phyloP scores from a whole-genome alignment of 2,113 vertebrate genomes.

The Nibea coibor region DNA sequence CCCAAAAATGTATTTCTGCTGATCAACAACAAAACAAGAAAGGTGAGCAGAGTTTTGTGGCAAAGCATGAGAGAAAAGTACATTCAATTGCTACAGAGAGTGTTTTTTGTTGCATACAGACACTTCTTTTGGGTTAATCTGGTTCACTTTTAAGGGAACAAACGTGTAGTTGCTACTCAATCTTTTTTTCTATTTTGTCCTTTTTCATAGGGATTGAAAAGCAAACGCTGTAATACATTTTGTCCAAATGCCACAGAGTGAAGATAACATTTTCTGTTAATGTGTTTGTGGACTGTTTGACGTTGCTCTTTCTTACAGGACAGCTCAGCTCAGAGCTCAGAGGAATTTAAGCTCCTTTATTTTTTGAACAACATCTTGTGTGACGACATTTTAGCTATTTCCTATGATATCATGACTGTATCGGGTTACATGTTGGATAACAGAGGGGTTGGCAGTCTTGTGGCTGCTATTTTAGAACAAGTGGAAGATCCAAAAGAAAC shows the following conservation, averaged over 20 bases:
- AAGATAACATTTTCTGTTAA: not conserved
- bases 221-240: not conserved
- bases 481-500: not conserved
- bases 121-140: too few species aligned
- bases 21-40: not conserved
- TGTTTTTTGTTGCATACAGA: not conserved
- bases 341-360: constrained; percentile 1
- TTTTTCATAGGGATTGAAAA: not conserved
- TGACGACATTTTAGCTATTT: constrained; percentile 20
- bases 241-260: not conserved
- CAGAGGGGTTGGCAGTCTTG: not conserved
- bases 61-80: not conserved
- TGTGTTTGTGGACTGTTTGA: not conserved
- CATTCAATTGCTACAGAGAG: not conserved
- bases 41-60: not conserved
- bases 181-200: not conserved
- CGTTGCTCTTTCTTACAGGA: not conserved
- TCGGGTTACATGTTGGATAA: constrained; percentile 29
- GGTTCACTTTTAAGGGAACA: not conserved
- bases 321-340: constrained; percentile 4
- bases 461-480: constrained; percentile 4
- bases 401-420: constrained; percentile 33
- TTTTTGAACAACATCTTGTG: constrained; percentile 17
- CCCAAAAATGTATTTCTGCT: not conserved
- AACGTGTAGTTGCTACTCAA: not conserved